phyloP scores from a whole-genome alignment of 2,797 vertebrate genomes.

The Leptoclinus maculatus region DNA sequence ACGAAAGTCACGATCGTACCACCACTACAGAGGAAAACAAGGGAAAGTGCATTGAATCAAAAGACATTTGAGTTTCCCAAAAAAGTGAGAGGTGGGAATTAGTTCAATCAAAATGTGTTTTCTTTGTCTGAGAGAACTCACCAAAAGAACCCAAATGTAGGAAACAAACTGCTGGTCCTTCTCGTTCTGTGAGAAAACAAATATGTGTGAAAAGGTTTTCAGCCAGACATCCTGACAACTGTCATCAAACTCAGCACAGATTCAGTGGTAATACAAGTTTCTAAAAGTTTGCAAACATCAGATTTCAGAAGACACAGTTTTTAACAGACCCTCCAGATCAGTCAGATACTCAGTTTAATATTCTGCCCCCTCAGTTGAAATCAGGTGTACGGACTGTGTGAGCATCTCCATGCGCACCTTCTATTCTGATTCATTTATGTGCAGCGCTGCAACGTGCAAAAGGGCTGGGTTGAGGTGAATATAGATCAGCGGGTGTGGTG shows the following conservation, averaged over 20 bases:
- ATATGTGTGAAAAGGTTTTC: neutral
- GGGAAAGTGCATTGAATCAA: neutral
- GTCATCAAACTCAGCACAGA: neutral
- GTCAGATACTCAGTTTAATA: too few relatives aligned
- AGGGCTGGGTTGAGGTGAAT: too few relatives aligned
- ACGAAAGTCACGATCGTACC: neutral
- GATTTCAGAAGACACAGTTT: neutral
- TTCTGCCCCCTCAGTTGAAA: too few relatives aligned
- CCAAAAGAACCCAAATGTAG: neutral
- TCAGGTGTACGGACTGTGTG: too few relatives aligned
- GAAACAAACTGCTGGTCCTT: neutral
- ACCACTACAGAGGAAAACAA: constrained; percentile 35
- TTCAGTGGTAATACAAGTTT: neutral
- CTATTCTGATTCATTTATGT: too few relatives aligned
- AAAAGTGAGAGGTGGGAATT: neutral
- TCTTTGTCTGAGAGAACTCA: neutral
- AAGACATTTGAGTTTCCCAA: neutral
- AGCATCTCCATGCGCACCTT: too few relatives aligned
- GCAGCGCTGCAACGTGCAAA: too few relatives aligned
- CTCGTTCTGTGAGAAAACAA: neutral
- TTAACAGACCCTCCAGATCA: neutral
- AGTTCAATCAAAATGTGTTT: neutral
- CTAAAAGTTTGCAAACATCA: neutral
- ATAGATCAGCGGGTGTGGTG: neutral
- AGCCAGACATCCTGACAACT: neutral